These are phyloP conservation scores for Malachius bipustulatus DNA, from an alignment of 2,888 invertebrate species.

Conservation along the genomic window DNA sequence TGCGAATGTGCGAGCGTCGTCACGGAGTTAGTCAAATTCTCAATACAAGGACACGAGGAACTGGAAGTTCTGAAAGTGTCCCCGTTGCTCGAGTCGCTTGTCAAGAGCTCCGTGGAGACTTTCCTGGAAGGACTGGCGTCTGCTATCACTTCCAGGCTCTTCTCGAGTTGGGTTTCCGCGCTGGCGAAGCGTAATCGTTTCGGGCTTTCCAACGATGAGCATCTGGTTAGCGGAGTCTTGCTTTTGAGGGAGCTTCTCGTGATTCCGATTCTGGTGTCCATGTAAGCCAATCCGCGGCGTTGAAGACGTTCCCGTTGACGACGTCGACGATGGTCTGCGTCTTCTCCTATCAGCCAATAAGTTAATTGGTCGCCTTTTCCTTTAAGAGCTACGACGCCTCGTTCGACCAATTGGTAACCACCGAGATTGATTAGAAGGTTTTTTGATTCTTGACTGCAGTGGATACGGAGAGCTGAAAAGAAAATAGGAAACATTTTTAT, in stretches of 20 bases:
- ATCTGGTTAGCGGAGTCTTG: conserved; percentile 48
- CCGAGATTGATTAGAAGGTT: conserved; percentile 55
- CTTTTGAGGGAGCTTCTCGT: conserved; percentile 62
- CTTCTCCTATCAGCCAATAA: conserved; percentile 73
- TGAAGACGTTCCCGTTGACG: conserved; percentile 43
- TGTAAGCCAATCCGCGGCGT: conserved; percentile 29
- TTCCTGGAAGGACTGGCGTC: conserved; percentile 46
- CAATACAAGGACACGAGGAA: conserved; percentile 63
- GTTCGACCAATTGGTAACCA: conserved; percentile 63
- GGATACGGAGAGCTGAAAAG: conserved; percentile 61
- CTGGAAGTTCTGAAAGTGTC: conserved; percentile 40
- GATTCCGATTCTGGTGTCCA: conserved; percentile 26
- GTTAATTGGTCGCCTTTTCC: conserved; percentile 75
- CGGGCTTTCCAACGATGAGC: conserved; percentile 73
- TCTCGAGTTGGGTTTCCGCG: conserved; percentile 35
- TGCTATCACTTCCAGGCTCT: conserved; percentile 45
- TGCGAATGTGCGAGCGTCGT: conserved; percentile 32
- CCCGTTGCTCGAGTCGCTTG: conserved; percentile 38
- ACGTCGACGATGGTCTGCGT: conserved; percentile 45
- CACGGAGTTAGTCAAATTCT: conserved; percentile 39
- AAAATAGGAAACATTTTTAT: no score
- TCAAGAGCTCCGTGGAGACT: no score
- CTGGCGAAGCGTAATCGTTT: conserved; percentile 66
- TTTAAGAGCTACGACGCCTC: conserved; percentile 69
- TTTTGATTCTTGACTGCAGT: conserved; percentile 67